Evolutionary conservation across 1,140 invertebrate species (phyloP).

Genomic region (Pemphigus obesinymphae): DNA sequence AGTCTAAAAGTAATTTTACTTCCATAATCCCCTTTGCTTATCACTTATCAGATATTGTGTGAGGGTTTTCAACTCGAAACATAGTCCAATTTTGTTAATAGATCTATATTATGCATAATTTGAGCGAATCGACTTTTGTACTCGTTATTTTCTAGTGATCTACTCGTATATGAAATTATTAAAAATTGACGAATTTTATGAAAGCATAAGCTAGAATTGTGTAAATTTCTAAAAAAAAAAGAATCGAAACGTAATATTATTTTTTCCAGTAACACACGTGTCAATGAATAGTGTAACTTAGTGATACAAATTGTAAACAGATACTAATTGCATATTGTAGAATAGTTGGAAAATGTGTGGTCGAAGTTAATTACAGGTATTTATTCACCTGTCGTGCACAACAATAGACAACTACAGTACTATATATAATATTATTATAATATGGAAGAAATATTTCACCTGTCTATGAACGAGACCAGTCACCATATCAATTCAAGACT

Average conservation of each 20-base stretch:
- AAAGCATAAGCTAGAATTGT: background rate
- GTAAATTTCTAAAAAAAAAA: background rate
- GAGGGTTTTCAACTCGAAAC: no score
- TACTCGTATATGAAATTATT: background rate
- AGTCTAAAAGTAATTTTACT: no score
- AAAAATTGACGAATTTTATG: background rate
- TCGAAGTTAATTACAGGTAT: background rate
- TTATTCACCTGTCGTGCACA: background rate
- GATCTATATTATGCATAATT: no score
- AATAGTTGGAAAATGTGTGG: background rate
- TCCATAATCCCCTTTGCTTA: no score
- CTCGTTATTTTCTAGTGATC: background rate
- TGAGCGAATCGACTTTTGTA: background rate
- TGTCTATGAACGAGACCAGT: background rate
- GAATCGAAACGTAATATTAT: background rate
- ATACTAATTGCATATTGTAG: conserved; percentile 10
- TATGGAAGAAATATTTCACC: background rate
- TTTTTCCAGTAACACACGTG: conserved; percentile 26
- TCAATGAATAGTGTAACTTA: background rate
- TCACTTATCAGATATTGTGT: no score
- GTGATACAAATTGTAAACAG: background rate
- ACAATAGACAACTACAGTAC: background rate
- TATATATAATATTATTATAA: background rate
- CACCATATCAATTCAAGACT: background rate
- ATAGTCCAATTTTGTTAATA: no score